These are phyloP conservation scores for Chrysogorgia sp. DNA, from an alignment of 92 coral and sea anemone genomes.

Conservation along the genomic window DNA sequence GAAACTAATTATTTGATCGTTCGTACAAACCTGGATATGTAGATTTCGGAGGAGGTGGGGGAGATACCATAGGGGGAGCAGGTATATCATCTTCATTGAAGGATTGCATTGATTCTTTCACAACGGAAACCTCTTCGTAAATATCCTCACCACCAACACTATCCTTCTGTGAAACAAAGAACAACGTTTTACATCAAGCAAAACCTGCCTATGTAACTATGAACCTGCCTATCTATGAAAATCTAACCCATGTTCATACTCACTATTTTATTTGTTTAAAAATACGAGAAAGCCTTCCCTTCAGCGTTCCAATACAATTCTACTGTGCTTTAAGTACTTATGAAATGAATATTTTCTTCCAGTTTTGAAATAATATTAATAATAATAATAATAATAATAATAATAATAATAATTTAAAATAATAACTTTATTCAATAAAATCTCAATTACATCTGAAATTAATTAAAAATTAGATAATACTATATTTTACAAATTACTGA, in stretches of 20 bases:
- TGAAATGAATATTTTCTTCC: no score
- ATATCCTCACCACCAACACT: conserved; percentile 17
- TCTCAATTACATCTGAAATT: no score
- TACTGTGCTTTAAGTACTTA: no score
- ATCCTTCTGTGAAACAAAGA: conserved; percentile 5
- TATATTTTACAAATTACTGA: no score
- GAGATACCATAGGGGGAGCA: conserved; percentile 18
- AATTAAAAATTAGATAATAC: no score
- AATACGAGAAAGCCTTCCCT: background rate
- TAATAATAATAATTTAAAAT: no score
- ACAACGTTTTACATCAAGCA: background rate
- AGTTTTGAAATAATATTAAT: no score
- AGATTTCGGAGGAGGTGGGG: conserved; percentile 29
- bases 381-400: no score
- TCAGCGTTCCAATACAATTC: no score
- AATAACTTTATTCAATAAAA: no score
- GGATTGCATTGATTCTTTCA: background rate
- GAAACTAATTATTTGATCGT: background rate
- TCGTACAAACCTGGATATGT: conserved; percentile 3
- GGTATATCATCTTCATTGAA: conserved; percentile 3
- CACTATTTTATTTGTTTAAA: background rate
- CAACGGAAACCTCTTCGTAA: conserved; percentile 27
- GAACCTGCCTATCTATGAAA: no score
- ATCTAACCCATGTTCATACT: background rate
- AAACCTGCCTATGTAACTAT: no score